phyloP scores from a whole-genome alignment of 2,888 invertebrate species.

The Rhingia rostrata region DNA sequence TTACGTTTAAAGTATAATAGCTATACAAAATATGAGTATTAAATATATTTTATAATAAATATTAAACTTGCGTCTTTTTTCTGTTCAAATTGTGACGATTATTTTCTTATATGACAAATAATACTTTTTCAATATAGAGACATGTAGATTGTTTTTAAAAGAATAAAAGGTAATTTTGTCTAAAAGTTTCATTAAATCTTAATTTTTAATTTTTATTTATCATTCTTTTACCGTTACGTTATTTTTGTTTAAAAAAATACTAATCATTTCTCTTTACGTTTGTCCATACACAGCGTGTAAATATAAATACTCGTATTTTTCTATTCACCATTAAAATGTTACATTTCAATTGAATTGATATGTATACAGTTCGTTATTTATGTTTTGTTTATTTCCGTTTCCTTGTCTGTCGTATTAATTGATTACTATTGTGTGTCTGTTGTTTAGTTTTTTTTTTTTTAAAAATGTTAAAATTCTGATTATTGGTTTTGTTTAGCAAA shows the following conservation, averaged over 20 bases:
- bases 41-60: slow-evolving; percentile 11
- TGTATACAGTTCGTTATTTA: slow-evolving; percentile 78
- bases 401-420: slow-evolving; percentile 10
- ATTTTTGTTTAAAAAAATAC: slow-evolving; percentile 42
- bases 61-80: not conserved
- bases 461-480: slow-evolving; percentile 5
- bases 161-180: slow-evolving; percentile 5
- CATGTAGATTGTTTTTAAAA: slow-evolving; percentile 11
- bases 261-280: slow-evolving; percentile 23
- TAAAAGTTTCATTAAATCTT: slow-evolving; percentile 34
- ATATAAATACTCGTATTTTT: slow-evolving; percentile 53
- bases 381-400: slow-evolving; percentile 28
- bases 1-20: not conserved
- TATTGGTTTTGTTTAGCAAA: slow-evolving; percentile 16
- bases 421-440: slow-evolving; percentile 15
- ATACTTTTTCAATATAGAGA: slow-evolving; percentile 16
- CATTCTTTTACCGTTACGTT: not conserved
- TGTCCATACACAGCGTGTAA: slow-evolving; percentile 51
- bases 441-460: slow-evolving; percentile 4
- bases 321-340: slow-evolving; percentile 60
- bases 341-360: slow-evolving; percentile 77
- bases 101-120: slow-evolving; percentile 20
- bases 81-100: slow-evolving; percentile 10
- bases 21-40: slow-evolving; percentile 52
- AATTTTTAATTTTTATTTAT: not conserved